Evolutionary conservation across 2,888 invertebrate species (phyloP), one percentile per base, ranked within the genome.

Genomic region (Drosophila yooni): DNA sequence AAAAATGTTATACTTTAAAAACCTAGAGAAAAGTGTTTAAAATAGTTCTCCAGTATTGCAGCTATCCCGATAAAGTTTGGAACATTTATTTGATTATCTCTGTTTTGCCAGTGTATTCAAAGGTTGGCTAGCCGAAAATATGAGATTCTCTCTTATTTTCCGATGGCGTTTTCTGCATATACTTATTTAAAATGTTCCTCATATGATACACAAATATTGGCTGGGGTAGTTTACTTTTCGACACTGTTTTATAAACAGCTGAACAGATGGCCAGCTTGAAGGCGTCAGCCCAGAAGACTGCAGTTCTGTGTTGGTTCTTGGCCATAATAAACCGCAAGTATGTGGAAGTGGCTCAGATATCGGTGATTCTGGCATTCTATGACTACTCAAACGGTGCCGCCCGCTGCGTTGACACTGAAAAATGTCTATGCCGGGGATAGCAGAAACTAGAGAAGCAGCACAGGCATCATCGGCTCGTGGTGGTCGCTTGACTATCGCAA

Each of bases 371-470:
- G 38, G 34, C 67, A 72, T 65, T 77, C 78, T 77, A 46, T 53
- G 58, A 59, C 61, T 63, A 57, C 70, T 87, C 89, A 89, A 88
- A 88, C 74, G 69, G 57, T 61, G 84, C 82, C 87, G 87, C 86
- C 90, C 76, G 87, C 86, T 86, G 86, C 70, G 89, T 75, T 88
- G 90, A 88, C 86, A 88, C 74, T 90, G 90, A 88, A 33, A 86
- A 86, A 85, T 85, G 88, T 78, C 82, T 61, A 62, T 60, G 81
- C 53, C 61, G 67, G 31, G 69, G 60, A 60, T 58, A n/a, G 36
- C 52, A 60, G 29, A 2, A 40, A 21, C 21, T 13, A n/a, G n/a
- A 29, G 56, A n/a, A 40, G 29, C 15, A 34, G 36, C 18, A 3
- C 8, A 46, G 15, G 15, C 46, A 46, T 46, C 46, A 38, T 11